A percentile compares a stretch with the other conserved stretches of the same genome.
Conservation (phyloP, 2,888 invertebrate species). For the Zaprionus bogoriensis region DNA sequence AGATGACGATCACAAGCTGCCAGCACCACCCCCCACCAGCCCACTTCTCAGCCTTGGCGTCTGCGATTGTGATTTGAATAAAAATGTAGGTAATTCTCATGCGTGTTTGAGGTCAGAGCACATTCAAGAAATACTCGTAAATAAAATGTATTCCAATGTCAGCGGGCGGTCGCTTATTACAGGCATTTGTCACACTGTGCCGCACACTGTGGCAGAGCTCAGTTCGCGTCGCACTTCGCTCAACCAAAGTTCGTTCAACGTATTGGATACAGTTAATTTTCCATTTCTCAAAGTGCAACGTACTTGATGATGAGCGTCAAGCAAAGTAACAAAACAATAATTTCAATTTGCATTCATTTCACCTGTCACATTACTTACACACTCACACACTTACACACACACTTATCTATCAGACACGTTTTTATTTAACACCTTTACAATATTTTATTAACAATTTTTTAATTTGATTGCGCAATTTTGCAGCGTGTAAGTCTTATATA, state of each 20-base stretch:
- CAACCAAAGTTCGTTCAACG: constrained; percentile 65
- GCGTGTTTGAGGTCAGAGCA: constrained; percentile 32
- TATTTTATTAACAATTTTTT: constrained; percentile 43
- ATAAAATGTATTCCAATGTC: constrained; percentile 56
- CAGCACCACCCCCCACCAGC: constrained; percentile 2
- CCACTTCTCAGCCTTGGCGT: constrained; percentile 38
- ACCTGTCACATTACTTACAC: constrained; percentile 16
- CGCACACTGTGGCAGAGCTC: neutral
- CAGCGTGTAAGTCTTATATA: constrained; percentile 67
- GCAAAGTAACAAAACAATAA: constrained; percentile 37
- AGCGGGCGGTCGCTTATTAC: constrained; percentile 20
- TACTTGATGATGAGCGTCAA: neutral
- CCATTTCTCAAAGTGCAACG: neutral
- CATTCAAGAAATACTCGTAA: constrained; percentile 27
- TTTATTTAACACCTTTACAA: neutral
- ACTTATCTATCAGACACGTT: no score
- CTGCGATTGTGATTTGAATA: constrained; percentile 56
- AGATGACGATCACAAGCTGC: constrained; percentile 10
- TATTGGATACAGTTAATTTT: constrained; percentile 42
- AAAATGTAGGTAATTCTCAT: constrained; percentile 42
- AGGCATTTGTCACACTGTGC: constrained; percentile 31
- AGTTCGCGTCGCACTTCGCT: constrained; percentile 2
- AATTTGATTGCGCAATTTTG: constrained; percentile 49
- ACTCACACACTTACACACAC: neutral
- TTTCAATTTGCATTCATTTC: constrained; percentile 25